Evolutionary conservation across 2,888 invertebrate genomes (phyloP).

Genomic region (Protonemura montana): DNA sequence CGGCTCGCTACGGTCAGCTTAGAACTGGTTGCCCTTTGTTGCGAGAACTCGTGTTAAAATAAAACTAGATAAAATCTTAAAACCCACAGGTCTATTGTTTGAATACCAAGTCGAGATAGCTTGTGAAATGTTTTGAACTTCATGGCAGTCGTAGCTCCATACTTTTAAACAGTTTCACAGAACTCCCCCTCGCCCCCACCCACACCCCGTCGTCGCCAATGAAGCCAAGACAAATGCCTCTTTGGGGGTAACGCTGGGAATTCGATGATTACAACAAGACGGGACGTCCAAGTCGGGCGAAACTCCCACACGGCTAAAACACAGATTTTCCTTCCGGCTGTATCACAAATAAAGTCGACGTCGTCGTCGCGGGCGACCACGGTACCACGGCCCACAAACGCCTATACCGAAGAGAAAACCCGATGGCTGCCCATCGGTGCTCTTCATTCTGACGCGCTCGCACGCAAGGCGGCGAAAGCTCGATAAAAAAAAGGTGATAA

Average conservation of each 20-base stretch:
- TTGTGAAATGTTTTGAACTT: not conserved
- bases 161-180: not conserved
- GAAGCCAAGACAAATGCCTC: not conserved
- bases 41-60: too few relatives aligned
- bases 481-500: conserved; percentile 1
- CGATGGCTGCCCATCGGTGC: not conserved
- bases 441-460: not conserved
- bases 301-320: not conserved
- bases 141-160: not conserved
- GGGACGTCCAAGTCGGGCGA: not conserved
- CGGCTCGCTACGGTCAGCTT: too few relatives aligned
- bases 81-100: not conserved
- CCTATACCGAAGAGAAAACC: not conserved
- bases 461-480: not conserved
- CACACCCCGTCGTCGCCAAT: not conserved
- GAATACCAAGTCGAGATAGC: not conserved
- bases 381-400: not conserved
- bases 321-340: not conserved
- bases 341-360: not conserved
- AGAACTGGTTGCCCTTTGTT: too few relatives aligned
- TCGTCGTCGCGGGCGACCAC: not conserved
- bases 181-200: not conserved
- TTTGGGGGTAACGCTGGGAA: not conserved
- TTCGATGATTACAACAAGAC: not conserved
- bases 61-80: not conserved